Percentiles rank a stretch among this genome's conserved stretches.
Conservation (phyloP, 2,888 invertebrate species). For the Caenorhabditis sp. region DNA sequence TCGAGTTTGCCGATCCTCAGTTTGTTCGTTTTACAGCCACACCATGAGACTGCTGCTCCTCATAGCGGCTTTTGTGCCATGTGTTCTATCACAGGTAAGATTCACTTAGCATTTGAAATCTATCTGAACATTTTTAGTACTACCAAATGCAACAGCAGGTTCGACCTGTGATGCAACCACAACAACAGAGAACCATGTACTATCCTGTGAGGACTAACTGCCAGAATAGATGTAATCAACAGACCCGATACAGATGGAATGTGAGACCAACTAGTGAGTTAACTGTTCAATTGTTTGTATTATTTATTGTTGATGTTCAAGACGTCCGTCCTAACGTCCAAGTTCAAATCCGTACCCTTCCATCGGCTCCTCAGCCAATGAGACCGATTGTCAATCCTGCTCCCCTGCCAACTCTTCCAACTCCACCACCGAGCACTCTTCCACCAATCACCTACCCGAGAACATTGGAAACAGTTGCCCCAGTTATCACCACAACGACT, state of each 20-base stretch:
- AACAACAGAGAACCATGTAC: slow-evolving; percentile 70
- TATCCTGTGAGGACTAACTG: slow-evolving; percentile 82
- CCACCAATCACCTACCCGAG: slow-evolving; percentile 66
- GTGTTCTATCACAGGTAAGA: slow-evolving; percentile 58
- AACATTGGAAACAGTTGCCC: slow-evolving; percentile 32
- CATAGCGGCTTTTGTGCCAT: slow-evolving; percentile 59
- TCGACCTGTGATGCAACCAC: slow-evolving; percentile 54
- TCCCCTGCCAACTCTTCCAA: slow-evolving; percentile 52
- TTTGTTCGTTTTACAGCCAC: slow-evolving; percentile 36
- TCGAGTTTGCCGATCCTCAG: slow-evolving; percentile 4
- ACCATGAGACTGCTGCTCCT: slow-evolving; percentile 64
- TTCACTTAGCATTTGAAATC: not conserved
- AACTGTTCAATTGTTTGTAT: not conserved
- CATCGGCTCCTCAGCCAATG: slow-evolving; percentile 46
- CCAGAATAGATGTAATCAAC: slow-evolving; percentile 73
- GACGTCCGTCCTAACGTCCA: slow-evolving; percentile 62
- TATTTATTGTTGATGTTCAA: not conserved
- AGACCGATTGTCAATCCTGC: slow-evolving; percentile 35
- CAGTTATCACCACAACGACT: slow-evolving; percentile 29
- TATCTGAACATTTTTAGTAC: slow-evolving; percentile 25
- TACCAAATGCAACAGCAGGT: slow-evolving; percentile 47
- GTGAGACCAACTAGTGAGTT: slow-evolving; percentile 74
- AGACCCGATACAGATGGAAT: slow-evolving; percentile 77
- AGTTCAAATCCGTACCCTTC: slow-evolving; percentile 65
- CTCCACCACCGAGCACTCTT: slow-evolving; percentile 53